Evolutionary conservation across 2,888 invertebrate genomes (phyloP).

Genomic region (Drosophila sordidula): DNA sequence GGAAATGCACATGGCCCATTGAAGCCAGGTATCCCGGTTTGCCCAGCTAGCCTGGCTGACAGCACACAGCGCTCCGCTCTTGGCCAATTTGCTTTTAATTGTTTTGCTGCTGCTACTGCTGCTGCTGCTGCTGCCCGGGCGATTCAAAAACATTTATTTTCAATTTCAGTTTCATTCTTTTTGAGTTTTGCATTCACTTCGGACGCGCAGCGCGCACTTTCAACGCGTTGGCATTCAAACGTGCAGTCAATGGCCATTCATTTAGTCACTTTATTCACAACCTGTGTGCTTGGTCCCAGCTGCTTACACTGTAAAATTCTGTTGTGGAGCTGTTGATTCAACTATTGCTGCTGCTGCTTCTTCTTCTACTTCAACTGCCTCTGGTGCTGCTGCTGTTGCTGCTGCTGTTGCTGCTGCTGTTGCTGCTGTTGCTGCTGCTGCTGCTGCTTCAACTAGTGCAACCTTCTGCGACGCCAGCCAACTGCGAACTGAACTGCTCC

Average conservation of each 20-base stretch:
- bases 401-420: slow-evolving; percentile 11
- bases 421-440: slow-evolving; percentile 22
- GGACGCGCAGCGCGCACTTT: slow-evolving; percentile 45
- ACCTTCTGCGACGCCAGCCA: slow-evolving; percentile 82
- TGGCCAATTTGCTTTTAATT: slow-evolving; percentile 63
- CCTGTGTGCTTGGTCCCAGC: neutral
- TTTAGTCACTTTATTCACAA: slow-evolving; percentile 25
- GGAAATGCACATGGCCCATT: slow-evolving; percentile 51
- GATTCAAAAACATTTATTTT: slow-evolving; percentile 34
- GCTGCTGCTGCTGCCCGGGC: neutral
- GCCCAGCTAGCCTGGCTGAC: slow-evolving; percentile 5
- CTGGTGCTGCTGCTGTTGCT: slow-evolving; percentile 3
- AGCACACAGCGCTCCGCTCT: slow-evolving; percentile 11
- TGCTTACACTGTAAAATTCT: slow-evolving; percentile 23
- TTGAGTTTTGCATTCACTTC: slow-evolving; percentile 19
- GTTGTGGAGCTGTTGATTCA: slow-evolving; percentile 26
- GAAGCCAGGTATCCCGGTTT: neutral
- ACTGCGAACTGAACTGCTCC: slow-evolving; percentile 82
- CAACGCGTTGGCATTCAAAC: neutral
- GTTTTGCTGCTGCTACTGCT: slow-evolving; percentile 32
- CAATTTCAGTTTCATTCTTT: slow-evolving; percentile 35
- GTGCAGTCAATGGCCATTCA: slow-evolving; percentile 31
- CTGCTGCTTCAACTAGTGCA: slow-evolving; percentile 48
- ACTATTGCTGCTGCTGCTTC: neutral
- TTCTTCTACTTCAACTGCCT: slow-evolving; percentile 1